Evolutionary conservation across 2,888 invertebrate genomes (phyloP).

Genomic region (Cantharis lateralis): DNA sequence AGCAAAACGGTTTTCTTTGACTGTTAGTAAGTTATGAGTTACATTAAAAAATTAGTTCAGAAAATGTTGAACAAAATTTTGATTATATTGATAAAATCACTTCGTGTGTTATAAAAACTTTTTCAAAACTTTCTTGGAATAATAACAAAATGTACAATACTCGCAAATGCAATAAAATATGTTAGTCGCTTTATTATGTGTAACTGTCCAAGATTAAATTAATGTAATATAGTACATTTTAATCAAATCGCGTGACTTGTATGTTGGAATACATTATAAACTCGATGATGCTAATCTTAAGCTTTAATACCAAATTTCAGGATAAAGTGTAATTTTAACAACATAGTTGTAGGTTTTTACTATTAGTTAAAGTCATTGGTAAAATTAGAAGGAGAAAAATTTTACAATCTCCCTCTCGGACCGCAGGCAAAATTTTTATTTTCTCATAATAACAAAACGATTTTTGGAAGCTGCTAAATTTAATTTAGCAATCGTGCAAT

Average conservation of each 20-base stretch:
- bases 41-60: neutral
- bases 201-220: slow-evolving; percentile 17
- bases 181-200: neutral
- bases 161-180: neutral
- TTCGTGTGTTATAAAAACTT: neutral
- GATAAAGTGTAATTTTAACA: slow-evolving; percentile 17
- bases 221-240: slow-evolving; percentile 21
- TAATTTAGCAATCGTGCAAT: slow-evolving; percentile 19
- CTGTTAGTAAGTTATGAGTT: neutral
- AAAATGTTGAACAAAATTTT: neutral
- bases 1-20: neutral
- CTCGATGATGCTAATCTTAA: slow-evolving; percentile 17
- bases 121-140: neutral
- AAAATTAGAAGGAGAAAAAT: no score
- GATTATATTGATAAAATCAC: neutral
- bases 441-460: neutral
- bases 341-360: slow-evolving; percentile 9
- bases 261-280: slow-evolving; percentile 20
- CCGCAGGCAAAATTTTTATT: neutral
- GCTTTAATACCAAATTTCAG: slow-evolving; percentile 18
- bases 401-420: neutral
- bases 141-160: neutral
- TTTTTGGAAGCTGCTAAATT: neutral
- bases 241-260: slow-evolving; percentile 19
- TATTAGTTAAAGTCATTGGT: neutral